phyloP scores from a whole-genome alignment of 2,113 vertebrate genomes.

The Stomatorhinus ivindoensis region DNA sequence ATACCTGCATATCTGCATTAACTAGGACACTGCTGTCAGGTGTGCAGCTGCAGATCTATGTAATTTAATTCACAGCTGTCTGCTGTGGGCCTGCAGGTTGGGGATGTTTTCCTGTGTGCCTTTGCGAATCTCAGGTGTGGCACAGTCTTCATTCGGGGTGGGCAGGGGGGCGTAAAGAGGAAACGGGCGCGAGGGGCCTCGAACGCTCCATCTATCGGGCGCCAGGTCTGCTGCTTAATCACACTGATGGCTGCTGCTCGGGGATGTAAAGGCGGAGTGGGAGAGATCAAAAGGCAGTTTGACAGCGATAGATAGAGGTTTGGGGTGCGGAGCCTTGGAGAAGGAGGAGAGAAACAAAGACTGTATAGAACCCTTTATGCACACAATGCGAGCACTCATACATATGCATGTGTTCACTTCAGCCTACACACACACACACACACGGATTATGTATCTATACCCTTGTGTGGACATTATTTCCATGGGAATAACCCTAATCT shows the following conservation, averaged over 20 bases:
- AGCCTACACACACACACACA: background rate
- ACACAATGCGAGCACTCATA: background rate
- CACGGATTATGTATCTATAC: background rate
- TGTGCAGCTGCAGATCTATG: background rate
- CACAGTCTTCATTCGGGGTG: background rate
- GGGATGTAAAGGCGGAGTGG: background rate
- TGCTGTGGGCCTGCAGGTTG: background rate
- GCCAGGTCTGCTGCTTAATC: background rate
- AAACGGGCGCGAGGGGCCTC: background rate
- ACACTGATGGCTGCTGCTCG: background rate
- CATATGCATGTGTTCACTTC: background rate
- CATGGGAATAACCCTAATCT: background rate
- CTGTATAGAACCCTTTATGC: background rate
- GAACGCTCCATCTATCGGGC: background rate
- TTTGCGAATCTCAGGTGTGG: background rate
- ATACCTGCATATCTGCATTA: background rate
- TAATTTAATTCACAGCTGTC: background rate
- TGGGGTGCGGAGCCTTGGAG: background rate
- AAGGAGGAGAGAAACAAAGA: background rate
- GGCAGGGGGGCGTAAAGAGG: background rate
- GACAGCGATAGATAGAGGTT: background rate
- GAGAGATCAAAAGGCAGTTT: background rate
- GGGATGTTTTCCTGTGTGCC: background rate
- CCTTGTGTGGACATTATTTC: background rate
- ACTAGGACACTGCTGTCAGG: background rate